Base-by-base conservation (phyloP, 2,888 invertebrate species). In the Dasysyrphus albostriatus region DNA sequence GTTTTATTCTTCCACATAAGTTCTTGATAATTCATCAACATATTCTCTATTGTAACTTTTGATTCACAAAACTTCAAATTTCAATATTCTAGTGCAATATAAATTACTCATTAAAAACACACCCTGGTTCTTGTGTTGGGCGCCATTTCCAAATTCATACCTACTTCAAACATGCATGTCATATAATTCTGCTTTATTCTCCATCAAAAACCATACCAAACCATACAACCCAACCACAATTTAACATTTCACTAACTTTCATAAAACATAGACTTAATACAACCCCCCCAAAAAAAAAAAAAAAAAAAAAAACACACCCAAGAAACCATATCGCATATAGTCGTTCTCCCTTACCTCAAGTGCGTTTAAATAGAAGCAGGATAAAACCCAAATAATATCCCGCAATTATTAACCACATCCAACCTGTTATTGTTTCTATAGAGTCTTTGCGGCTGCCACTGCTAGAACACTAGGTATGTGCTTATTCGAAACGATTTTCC, bases 341-440 rank as follows among this genome's bases (percentile, higher is more conserved):
- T 37, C 12, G 42, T 19, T 51, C 42, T 51, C 42, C 51, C 12
- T 37, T 5, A 24, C 24, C 12, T 12, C 37, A 51, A 16, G 54
- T 61, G 73, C 61, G 73, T 67, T n/a, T 10, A 61, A 10, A 24
- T 24, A 24, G 24, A 24, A 3, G 24, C 12, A 49, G 69, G 70
- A 44, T 56, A 73, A 85, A 82, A 77, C 82, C 82, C 69, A 82
- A 87, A 87, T 87, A 87, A 87, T 87, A 87, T 78, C 78, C 87
- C 87, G 59, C 87, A 87, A 87, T 87, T 87, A 87, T 87, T 87
- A 87, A 87, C 87, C 87, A 83, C 87, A 87, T 83, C 83, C 87
- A 87, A 87, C 87, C 83, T 78, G 87, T 83, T 79, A 87, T 87
- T 87, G 87, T 87, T 87, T 87, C 87, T 72, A 73, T 42, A 32